Evolutionary conservation across 2,113 vertebrate genomes (phyloP).

Genomic region (Aythya baeri): DNA sequence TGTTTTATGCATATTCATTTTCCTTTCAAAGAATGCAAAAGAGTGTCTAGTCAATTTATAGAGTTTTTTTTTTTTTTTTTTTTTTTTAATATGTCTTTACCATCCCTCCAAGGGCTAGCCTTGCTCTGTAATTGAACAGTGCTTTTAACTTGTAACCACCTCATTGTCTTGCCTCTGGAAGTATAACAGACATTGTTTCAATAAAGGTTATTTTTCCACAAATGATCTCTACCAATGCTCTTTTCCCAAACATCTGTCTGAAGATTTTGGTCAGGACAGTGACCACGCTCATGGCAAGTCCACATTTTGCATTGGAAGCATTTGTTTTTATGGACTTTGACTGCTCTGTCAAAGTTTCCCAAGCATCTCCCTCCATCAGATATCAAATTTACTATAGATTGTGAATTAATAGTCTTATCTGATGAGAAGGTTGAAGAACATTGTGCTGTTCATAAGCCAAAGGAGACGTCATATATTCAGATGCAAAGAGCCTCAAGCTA

Average conservation of each 20-base stretch:
- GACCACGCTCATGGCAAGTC: neutral
- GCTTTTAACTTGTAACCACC: neutral
- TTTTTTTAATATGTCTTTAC: neutral
- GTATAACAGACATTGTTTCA: neutral
- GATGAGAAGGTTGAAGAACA: neutral
- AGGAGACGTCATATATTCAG: neutral
- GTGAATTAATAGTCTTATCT: neutral
- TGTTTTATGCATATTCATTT: neutral
- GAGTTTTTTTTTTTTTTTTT: too few relatives aligned
- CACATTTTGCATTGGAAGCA: neutral
- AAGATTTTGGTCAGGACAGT: neutral
- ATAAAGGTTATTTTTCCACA: neutral
- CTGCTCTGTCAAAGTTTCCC: neutral
- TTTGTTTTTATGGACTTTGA: neutral
- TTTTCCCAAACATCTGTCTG: fast-evolving
- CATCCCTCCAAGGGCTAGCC: neutral
- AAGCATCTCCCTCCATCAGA: neutral
- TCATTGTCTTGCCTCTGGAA: neutral
- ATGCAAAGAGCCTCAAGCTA: neutral
- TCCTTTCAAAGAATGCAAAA: neutral
- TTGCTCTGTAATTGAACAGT: neutral
- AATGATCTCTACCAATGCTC: neutral
- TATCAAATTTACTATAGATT: neutral
- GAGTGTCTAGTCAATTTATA: neutral
- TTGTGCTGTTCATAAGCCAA: neutral